Evolutionary conservation across 2,113 vertebrate species (phyloP).

Genomic region (Xiphias gladius): DNA sequence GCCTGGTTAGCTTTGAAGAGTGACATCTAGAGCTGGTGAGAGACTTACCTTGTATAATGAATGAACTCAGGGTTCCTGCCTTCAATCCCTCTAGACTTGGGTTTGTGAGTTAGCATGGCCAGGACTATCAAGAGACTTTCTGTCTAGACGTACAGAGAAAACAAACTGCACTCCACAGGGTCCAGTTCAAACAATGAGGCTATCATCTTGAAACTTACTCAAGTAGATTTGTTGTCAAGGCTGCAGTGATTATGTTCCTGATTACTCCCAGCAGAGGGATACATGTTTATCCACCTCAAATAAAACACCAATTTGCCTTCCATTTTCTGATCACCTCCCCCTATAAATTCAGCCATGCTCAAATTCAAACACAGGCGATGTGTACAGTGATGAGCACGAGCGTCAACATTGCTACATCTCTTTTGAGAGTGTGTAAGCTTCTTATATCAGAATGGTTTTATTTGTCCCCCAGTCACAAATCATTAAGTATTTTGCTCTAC

Average conservation of each 20-base stretch:
- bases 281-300: slow-evolving; percentile 73
- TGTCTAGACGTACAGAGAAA: slow-evolving; percentile 63
- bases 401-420: slow-evolving; percentile 65
- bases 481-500: slow-evolving; percentile 80
- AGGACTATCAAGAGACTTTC: slow-evolving; percentile 56
- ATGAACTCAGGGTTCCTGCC: slow-evolving; percentile 48
- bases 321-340: slow-evolving; percentile 67
- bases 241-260: slow-evolving; percentile 65
- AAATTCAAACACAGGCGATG: slow-evolving; percentile 63
- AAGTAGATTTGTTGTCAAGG: slow-evolving; percentile 51
- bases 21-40: slow-evolving; percentile 53
- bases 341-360: slow-evolving; percentile 66
- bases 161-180: slow-evolving; percentile 42
- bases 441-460: slow-evolving; percentile 81
- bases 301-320: slow-evolving; percentile 67
- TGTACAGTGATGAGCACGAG: slow-evolving; percentile 49
- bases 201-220: slow-evolving; percentile 50
- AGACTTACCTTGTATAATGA: slow-evolving; percentile 71
- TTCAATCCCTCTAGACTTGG: slow-evolving; percentile 66
- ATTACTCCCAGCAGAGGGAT: slow-evolving; percentile 68
- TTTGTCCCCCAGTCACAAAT: slow-evolving; percentile 80
- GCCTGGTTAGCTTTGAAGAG: slow-evolving; percentile 70
- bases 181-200: slow-evolving; percentile 67
- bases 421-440: slow-evolving; percentile 77
- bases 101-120: slow-evolving; percentile 44